Conservation (phyloP, 2,888 invertebrate genomes). For the Chrysina gloriosa region DNA sequence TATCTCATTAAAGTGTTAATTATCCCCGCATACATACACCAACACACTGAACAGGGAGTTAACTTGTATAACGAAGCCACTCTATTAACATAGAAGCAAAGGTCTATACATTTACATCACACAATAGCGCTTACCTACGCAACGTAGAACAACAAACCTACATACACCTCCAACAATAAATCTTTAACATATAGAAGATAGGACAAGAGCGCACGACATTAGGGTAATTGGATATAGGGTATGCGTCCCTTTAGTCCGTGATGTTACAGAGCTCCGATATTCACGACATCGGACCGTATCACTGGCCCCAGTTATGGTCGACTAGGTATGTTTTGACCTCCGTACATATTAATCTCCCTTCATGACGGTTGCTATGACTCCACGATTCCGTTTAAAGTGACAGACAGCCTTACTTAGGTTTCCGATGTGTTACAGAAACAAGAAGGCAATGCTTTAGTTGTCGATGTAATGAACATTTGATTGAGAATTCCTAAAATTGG, state of each 20-base stretch:
- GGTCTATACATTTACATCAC: constrained; percentile 13
- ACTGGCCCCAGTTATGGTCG: constrained; percentile 42
- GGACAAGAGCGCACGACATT: constrained; percentile 24
- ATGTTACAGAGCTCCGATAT: constrained; percentile 39
- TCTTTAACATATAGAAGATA: constrained; percentile 28
- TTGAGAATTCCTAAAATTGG: no score
- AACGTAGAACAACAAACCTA: not conserved
- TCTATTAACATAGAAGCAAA: constrained; percentile 29
- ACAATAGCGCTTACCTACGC: constrained; percentile 4
- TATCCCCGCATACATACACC: constrained; percentile 9
- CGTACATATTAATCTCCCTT: constrained; percentile 42
- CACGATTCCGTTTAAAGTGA: no score
- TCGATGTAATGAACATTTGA: no score
- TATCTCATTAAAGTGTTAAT: constrained; percentile 28
- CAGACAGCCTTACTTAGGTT: no score
- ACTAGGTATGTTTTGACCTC: constrained; percentile 42
- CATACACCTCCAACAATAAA: constrained; percentile 26
- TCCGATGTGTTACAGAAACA: no score
- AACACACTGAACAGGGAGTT: constrained; percentile 4
- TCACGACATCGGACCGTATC: constrained; percentile 36
- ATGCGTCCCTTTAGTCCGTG: constrained; percentile 27
- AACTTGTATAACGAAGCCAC: constrained; percentile 8
- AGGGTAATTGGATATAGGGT: constrained; percentile 38
- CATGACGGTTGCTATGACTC: constrained; percentile 29
- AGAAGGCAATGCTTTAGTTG: no score